phyloP scores from a whole-genome alignment of 1,140 invertebrate genomes.

The Drosophila equinoxialis region DNA sequence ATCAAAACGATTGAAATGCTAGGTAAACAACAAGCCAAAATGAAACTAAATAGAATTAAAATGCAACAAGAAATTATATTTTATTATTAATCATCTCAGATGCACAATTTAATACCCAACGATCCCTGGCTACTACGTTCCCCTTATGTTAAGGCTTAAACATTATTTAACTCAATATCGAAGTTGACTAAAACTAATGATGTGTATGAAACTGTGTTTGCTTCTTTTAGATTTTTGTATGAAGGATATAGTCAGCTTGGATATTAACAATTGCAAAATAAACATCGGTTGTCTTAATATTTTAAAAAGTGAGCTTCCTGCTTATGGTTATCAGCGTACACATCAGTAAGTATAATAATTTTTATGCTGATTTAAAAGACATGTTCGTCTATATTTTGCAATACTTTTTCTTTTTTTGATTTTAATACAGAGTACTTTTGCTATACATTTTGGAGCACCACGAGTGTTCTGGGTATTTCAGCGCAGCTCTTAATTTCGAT shows the following conservation, averaged over 20 bases:
- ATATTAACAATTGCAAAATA: slow-evolving; percentile 37
- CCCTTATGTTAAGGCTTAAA: no score
- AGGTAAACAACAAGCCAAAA: no score
- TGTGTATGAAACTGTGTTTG: no score
- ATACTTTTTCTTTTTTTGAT: background rate
- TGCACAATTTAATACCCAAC: no score
- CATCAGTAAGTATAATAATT: slow-evolving; percentile 63
- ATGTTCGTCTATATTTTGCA: background rate
- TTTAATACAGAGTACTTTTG: slow-evolving; percentile 41
- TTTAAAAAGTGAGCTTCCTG: slow-evolving; percentile 49
- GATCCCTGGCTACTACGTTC: no score
- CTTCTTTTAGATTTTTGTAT: slow-evolving; percentile 51
- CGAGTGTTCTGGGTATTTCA: slow-evolving; percentile 55
- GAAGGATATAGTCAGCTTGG: slow-evolving; percentile 48
- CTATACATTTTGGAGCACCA: slow-evolving; percentile 74
- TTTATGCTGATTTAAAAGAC: no score
- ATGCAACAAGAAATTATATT: no score
- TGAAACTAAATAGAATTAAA: no score
- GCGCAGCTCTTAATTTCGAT: slow-evolving; percentile 55
- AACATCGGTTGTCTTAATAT: slow-evolving; percentile 47
- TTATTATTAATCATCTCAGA: no score
- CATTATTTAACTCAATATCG: no score
- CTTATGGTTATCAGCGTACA: slow-evolving; percentile 72
- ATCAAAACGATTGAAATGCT: no score
- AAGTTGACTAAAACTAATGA: no score